These are phyloP conservation scores for Trilocha varians DNA, from an alignment of 2,888 invertebrate species.

Conservation along the genomic window DNA sequence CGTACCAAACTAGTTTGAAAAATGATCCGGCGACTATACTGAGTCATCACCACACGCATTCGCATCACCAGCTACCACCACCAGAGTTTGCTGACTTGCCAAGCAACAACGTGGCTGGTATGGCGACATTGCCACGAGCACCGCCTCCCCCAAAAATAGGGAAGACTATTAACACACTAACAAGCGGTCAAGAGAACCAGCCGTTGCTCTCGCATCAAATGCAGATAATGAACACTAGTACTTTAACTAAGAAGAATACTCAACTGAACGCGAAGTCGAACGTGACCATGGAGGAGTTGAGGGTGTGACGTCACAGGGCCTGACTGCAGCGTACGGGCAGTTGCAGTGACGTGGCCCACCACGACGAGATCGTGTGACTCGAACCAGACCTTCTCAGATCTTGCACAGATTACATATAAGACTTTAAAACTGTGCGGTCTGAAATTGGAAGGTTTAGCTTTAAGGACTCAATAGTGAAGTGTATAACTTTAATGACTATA, in stretches of 20 bases:
- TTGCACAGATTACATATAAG: slow-evolving; percentile 58
- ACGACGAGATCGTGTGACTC: slow-evolving; percentile 70
- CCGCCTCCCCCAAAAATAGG: slow-evolving; percentile 83
- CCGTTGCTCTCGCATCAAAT: slow-evolving; percentile 83
- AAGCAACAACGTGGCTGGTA: slow-evolving; percentile 73
- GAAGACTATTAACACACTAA: slow-evolving; percentile 73
- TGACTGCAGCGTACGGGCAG: slow-evolving; percentile 72
- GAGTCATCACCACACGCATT: slow-evolving; percentile 83
- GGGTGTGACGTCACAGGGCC: slow-evolving; percentile 84
- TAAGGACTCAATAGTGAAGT: too few species aligned
- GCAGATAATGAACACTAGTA: slow-evolving; percentile 84
- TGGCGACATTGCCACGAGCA: slow-evolving; percentile 78
- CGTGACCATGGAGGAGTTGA: slow-evolving; percentile 83
- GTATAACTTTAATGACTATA: too few species aligned
- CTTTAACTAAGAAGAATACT: slow-evolving; percentile 83
- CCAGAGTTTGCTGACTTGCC: slow-evolving; percentile 89
- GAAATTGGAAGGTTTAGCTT: slow-evolving; percentile 28
- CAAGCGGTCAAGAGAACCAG: slow-evolving; percentile 78
- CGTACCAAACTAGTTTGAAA: slow-evolving; percentile 71
- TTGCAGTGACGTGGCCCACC: slow-evolving; percentile 66
- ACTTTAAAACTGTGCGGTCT: slow-evolving; percentile 20
- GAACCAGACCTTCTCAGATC: slow-evolving; percentile 70
- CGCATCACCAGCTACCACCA: slow-evolving; percentile 85
- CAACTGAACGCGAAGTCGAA: slow-evolving; percentile 75
- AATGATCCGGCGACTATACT: slow-evolving; percentile 82